A percentile compares a stretch with the other conserved stretches of the same genome.
Conservation (phyloP, 2,888 invertebrate genomes). For the Pterostichus niger region DNA sequence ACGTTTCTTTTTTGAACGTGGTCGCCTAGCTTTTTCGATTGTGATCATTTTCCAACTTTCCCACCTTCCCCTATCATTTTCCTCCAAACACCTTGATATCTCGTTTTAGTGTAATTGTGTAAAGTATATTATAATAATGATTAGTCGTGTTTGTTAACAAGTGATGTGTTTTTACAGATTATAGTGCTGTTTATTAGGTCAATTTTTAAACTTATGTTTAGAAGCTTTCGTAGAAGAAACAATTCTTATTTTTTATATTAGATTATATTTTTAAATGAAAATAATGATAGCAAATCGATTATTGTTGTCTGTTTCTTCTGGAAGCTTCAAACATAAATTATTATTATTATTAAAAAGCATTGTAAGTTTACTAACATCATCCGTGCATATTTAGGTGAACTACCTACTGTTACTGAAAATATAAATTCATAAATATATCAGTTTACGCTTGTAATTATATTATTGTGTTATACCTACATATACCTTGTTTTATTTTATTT, state of each 20-base stretch:
- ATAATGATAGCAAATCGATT: slow-evolving; percentile 58
- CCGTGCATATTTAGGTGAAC: slow-evolving; percentile 64
- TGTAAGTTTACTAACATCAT: slow-evolving; percentile 67
- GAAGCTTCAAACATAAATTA: slow-evolving; percentile 50
- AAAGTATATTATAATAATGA: slow-evolving; percentile 48
- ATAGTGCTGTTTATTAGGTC: slow-evolving; percentile 65
- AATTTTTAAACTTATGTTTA: slow-evolving; percentile 48
- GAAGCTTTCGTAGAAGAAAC: slow-evolving; percentile 37
- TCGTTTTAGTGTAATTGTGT: slow-evolving; percentile 62
- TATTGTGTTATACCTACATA: slow-evolving; percentile 14
- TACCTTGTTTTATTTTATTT: too few species aligned
- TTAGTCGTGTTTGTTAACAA: slow-evolving; percentile 67
- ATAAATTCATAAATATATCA: slow-evolving; percentile 65
- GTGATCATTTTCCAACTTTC: slow-evolving; percentile 53
- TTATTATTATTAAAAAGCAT: slow-evolving; percentile 62
- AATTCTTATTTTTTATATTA: slow-evolving; percentile 64
- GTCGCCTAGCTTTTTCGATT: slow-evolving; percentile 46
- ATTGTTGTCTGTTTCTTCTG: slow-evolving; percentile 59
- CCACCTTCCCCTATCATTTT: slow-evolving; percentile 25
- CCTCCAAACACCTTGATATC: slow-evolving; percentile 26
- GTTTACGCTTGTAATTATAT: slow-evolving; percentile 65
- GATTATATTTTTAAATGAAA: slow-evolving; percentile 65
- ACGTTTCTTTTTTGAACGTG: slow-evolving; percentile 43
- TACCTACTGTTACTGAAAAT: slow-evolving; percentile 65
- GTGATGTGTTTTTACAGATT: slow-evolving; percentile 66